A percentile compares a stretch with the other conserved stretches of the same genome.
Evolutionary conservation across 1,140 invertebrate species (phyloP).

Genomic region (Orius laevigatus): DNA sequence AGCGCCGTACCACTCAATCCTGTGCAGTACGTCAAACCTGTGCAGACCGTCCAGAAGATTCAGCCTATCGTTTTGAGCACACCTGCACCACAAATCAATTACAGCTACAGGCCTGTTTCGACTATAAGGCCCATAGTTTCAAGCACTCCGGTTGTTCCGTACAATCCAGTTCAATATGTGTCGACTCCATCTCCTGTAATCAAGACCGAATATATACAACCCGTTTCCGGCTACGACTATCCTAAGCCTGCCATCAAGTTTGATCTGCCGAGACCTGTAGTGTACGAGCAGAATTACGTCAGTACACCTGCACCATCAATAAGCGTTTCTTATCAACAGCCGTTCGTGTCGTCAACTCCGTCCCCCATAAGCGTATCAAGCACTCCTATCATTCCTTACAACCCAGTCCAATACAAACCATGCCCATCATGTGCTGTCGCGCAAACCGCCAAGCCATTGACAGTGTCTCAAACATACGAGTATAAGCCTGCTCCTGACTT

Average conservation of each 20-base stretch:
- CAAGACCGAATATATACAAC: background rate
- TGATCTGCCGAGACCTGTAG: slow-evolving; percentile 2
- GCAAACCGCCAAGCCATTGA: background rate
- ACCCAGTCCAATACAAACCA: slow-evolving; percentile 17
- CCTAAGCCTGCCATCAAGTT: slow-evolving; percentile 6
- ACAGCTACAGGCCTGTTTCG: background rate
- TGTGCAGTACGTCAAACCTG: slow-evolving; percentile 17
- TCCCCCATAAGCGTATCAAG: slow-evolving; percentile 11
- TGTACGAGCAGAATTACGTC: background rate
- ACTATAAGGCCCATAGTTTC: slow-evolving; percentile 4
- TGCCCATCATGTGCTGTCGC: background rate
- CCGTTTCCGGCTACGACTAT: background rate
- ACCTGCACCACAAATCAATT: slow-evolving; percentile 2
- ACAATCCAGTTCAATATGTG: slow-evolving; percentile 17
- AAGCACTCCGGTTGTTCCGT: slow-evolving; percentile 15
- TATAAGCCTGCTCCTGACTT: too few species aligned
- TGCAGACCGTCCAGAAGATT: slow-evolving; percentile 1
- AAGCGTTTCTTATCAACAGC: slow-evolving; percentile 11
- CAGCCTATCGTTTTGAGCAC: slow-evolving; percentile 9
- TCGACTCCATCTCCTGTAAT: slow-evolving; percentile 8
- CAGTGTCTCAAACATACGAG: background rate
- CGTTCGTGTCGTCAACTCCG: background rate
- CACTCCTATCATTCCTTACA: slow-evolving; percentile 20
- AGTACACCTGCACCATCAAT: background rate
- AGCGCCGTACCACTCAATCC: slow-evolving; percentile 13